Conservation (phyloP, 2,797 vertebrate genomes). For the Champsocephalus esox region DNA sequence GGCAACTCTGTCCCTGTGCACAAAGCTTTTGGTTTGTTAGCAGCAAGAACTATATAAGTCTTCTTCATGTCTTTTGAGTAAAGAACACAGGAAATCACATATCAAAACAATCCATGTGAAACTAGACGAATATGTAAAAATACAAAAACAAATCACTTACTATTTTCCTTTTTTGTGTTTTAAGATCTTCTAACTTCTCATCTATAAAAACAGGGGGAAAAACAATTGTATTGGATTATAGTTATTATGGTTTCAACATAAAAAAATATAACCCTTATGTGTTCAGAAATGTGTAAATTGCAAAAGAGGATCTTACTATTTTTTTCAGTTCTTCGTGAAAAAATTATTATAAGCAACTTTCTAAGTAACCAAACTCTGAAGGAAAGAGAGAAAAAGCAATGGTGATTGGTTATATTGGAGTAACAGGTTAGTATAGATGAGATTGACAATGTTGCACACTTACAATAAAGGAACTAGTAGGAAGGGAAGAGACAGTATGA, state of each 20-base stretch:
- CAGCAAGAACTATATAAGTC: not conserved
- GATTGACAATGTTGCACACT: conserved; percentile 77
- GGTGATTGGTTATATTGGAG: not conserved
- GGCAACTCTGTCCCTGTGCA: not conserved
- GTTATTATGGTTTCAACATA: not conserved
- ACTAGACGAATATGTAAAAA: conserved; percentile 1
- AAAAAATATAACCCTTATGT: not conserved
- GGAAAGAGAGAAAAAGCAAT: conserved; percentile 36
- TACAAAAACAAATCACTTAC: conserved; percentile 84
- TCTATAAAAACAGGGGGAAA: conserved; percentile 80
- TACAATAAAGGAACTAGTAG: conserved; percentile 95
- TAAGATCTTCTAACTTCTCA: conserved; percentile 95
- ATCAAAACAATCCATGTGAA: not conserved
- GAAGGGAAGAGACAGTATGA: conserved; percentile 91
- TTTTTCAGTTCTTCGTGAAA: conserved; percentile 92
- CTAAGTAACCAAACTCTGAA: conserved; percentile 93
- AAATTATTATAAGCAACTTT: conserved; percentile 92
- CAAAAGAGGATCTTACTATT: conserved; percentile 88
- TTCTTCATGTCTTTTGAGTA: not conserved
- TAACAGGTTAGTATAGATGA: conserved; percentile 6
- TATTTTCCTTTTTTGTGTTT: conserved; percentile 95
- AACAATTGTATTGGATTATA: not conserved
- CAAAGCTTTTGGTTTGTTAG: too few species aligned
- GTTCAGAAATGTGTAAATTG: not conserved
- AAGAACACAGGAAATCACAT: not conserved